phyloP scores from a whole-genome alignment of 2,113 vertebrate genomes.

The Scalopus aquaticus region DNA sequence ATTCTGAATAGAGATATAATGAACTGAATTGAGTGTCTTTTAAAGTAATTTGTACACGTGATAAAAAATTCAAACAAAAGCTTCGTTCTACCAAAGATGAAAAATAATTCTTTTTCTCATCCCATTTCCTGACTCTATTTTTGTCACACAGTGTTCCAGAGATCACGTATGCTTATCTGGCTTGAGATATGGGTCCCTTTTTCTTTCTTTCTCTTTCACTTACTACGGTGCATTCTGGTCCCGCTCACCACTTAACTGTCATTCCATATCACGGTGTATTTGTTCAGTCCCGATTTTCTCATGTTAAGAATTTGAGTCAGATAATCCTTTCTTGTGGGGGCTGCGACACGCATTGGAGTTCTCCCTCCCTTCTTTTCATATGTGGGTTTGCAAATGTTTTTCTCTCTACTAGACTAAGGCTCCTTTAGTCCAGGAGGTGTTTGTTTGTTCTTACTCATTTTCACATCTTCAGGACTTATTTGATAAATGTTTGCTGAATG shows the following conservation, averaged over 20 bases:
- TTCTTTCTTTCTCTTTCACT: not conserved
- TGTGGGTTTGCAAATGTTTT: not conserved
- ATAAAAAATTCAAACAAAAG: not conserved
- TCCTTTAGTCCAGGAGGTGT: not conserved
- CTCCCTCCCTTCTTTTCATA: not conserved
- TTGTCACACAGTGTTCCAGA: not conserved
- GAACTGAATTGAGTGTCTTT: not conserved
- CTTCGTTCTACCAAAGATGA: not conserved
- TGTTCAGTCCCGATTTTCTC: not conserved
- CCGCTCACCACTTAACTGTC: not conserved
- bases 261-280: not conserved
- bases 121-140: not conserved
- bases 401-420: not conserved
- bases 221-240: not conserved
- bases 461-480: not conserved
- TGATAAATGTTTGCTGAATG: not conserved
- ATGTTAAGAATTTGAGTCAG: too few relatives aligned
- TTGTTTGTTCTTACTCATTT: not conserved
- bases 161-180: not conserved
- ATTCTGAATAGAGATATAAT: not conserved
- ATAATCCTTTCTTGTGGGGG: too few relatives aligned
- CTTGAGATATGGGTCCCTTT: not conserved
- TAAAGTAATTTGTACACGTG: not conserved
- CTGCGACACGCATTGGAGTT: too few relatives aligned
- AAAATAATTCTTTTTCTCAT: not conserved